Base-by-base conservation (phyloP, 2,797 vertebrate genomes). In the Capromys pilorides region DNA sequence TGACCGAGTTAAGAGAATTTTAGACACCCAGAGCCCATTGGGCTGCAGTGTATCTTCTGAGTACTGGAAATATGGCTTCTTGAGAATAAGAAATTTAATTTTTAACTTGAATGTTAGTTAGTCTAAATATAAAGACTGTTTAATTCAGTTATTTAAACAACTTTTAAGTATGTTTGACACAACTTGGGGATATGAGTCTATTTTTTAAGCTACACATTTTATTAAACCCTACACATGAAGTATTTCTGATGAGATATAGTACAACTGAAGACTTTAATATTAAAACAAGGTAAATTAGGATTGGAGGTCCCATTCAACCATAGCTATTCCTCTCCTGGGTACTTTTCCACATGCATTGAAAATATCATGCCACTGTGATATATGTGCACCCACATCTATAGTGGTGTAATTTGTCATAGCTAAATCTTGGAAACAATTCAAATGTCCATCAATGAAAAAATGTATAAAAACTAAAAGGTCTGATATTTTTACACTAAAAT, bases 231-330 rank as follows among this genome's bases (percentile, higher is more conserved):
- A 54, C 9, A 79, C 64, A 54, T 81, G 33, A 71, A 87, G 22
- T 88, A 75, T 59, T 91, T 89, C 24, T 89, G 31, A 85, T 91
- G 41, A 94, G 86, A 73, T 73, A 62, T 78, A 45, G 16, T 19
- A 45, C 9, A 82, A 82, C 66, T 78, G 33, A 93, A 91, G 67
- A 73, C 2, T 10, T 22, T 24, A 18, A 18, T 39, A 82, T 41
- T 62, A 54, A 93, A 94, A 86, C 16, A 24, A 80, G 22, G 13
- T 33, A 19, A 57, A 57, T 14, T 57, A 57, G 54, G 54, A 57
- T 57, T 57, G 54, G 16, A 57, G 54, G 54, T 57, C 54, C 54
- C 54, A 57, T 57, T 57, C 2, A 57, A 57, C 54, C 54, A n/a
- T 13, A 57, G 54, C 54, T 57, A 57, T 57, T 57, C 54, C 54